Percentiles rank a stretch among this genome's conserved stretches.
Conservation (phyloP, 2,797 vertebrate genomes). For the Phoeniculus purpureus region DNA sequence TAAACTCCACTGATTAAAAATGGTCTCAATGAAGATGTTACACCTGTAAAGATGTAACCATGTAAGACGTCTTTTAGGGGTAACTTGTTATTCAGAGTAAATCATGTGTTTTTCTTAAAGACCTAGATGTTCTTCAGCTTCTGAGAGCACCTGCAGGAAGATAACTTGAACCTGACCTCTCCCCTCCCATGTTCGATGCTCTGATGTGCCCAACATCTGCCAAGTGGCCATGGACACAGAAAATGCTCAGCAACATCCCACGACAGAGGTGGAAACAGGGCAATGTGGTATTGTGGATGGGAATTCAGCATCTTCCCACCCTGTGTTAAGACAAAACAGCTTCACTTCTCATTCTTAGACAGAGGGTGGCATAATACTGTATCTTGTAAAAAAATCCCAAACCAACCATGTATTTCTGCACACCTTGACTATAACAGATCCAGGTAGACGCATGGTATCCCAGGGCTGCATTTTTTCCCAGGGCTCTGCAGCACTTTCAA, state of each 20-base stretch:
- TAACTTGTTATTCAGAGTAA: constrained; percentile 14
- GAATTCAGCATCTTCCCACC: neutral
- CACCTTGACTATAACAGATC: neutral
- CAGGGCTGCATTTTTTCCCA: neutral
- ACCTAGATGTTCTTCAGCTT: neutral
- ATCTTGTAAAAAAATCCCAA: neutral
- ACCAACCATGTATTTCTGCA: neutral
- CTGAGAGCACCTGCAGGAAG: neutral
- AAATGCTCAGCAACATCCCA: neutral
- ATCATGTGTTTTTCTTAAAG: neutral
- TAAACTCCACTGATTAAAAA: neutral
- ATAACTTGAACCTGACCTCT: fast-evolving
- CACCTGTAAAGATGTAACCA: neutral
- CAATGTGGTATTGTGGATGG: too few species aligned
- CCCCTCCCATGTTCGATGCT: fast-evolving
- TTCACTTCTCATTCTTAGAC: neutral
- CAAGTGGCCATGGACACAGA: fast-evolving
- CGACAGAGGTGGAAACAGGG: neutral
- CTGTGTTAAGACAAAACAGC: neutral
- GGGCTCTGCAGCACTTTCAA: neutral
- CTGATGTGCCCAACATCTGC: fast-evolving
- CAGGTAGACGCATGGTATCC: neutral
- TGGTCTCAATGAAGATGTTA: constrained; percentile 8
- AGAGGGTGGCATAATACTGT: neutral
- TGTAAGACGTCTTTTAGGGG: neutral